phyloP scores from a whole-genome alignment of 2,797 vertebrate genomes.

The Selene dorsalis region DNA sequence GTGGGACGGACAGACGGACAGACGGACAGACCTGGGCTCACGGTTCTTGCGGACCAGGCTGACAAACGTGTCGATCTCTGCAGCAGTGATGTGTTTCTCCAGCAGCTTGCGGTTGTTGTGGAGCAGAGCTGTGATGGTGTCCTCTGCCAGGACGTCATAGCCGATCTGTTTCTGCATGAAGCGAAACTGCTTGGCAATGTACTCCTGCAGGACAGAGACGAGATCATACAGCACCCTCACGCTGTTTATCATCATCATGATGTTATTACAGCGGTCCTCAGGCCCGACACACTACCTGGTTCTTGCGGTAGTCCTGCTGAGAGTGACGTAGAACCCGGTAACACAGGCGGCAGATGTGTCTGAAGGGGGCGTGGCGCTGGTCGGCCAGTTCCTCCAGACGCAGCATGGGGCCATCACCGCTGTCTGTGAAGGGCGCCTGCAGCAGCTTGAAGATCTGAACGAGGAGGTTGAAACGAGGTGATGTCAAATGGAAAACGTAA shows the following conservation, averaged over 20 bases:
- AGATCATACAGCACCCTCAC: background rate
- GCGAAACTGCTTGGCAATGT: conserved; percentile 99
- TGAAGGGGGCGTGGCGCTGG: conserved; percentile 96
- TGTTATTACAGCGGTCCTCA: too few species aligned
- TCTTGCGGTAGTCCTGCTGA: conserved; percentile 98
- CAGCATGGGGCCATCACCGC: conserved; percentile 96
- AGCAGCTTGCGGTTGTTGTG: conserved; percentile 98
- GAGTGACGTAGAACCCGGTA: conserved; percentile 97
- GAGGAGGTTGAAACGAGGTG: background rate
- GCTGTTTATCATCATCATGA: too few species aligned
- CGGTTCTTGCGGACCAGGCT: conserved; percentile 98
- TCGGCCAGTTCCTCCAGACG: conserved; percentile 96
- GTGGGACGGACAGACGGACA: background rate
- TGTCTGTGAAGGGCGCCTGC: conserved; percentile 97
- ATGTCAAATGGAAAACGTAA: background rate
- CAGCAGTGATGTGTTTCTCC: conserved; percentile 98
- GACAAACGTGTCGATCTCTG: conserved; percentile 98
- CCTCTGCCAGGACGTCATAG: conserved; percentile 97
- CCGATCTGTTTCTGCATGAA: conserved; percentile 99
- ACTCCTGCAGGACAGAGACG: conserved; percentile 87
- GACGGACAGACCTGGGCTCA: conserved; percentile 83
- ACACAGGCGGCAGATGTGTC: conserved; percentile 97
- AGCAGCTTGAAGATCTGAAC: conserved; percentile 96
- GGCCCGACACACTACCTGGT: conserved; percentile 84
- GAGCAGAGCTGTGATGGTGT: conserved; percentile 97